Evolutionary conservation across 92 coral and sea anemone species (phyloP).

Genomic region (Hydrozoanthus gracilis): DNA sequence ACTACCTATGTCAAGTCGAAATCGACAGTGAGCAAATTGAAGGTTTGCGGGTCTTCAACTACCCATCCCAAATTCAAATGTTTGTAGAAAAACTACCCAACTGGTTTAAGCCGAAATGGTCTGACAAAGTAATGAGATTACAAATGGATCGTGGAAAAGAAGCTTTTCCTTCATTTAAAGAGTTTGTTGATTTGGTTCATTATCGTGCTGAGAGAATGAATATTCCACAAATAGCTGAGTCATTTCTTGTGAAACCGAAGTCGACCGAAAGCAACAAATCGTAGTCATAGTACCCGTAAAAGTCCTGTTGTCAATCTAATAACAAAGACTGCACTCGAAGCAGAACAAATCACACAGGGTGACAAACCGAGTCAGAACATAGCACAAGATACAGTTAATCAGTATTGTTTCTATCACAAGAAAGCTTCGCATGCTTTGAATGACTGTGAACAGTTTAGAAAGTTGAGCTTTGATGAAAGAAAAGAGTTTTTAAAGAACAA

Average conservation of each 20-base stretch:
- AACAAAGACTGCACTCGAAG: conserved; percentile 1
- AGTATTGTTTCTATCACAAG: conserved; percentile 67
- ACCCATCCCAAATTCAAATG: conserved; percentile 41
- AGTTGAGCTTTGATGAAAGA: conserved; percentile 56
- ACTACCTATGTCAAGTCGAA: conserved; percentile 68
- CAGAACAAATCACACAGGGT: not conserved
- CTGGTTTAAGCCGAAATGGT: conserved; percentile 2
- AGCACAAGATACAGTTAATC: conserved; percentile 15
- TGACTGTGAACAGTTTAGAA: conserved; percentile 57
- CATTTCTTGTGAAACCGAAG: conserved; percentile 1
- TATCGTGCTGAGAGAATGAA: conserved; percentile 56
- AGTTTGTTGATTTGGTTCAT: conserved; percentile 38
- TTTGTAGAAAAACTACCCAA: conserved; percentile 14
- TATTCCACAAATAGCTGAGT: conserved; percentile 58
- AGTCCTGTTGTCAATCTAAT: not conserved
- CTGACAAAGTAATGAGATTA: conserved; percentile 45
- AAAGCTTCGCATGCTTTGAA: conserved; percentile 50
- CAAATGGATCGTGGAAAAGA: conserved; percentile 42
- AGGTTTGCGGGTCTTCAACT: conserved; percentile 63
- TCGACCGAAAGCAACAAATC: conserved; percentile 7
- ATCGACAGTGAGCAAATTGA: conserved; percentile 67
- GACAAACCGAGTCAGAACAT: conserved; percentile 11
- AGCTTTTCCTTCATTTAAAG: conserved; percentile 45
- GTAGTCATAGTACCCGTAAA: not conserved
- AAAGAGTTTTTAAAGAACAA: conserved; percentile 65